Conservation (phyloP, 2,797 vertebrate genomes). For the Leptoclinus maculatus region DNA sequence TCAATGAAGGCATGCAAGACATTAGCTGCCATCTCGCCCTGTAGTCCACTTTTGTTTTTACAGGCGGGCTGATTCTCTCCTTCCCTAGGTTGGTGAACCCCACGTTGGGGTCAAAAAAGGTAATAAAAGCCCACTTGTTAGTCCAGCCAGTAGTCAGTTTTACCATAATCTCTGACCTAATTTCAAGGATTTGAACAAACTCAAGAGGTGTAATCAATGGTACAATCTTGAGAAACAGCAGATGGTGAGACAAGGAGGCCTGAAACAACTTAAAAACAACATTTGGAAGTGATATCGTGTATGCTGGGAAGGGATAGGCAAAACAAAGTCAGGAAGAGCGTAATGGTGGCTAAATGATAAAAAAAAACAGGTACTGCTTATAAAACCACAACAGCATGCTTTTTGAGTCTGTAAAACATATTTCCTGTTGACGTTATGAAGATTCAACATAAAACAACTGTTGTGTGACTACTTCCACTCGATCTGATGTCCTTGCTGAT, state of each 20-base stretch:
- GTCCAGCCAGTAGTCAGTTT: conserved; percentile 46
- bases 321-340: conserved; percentile 12
- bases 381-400: background rate
- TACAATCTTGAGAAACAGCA: conserved; percentile 38
- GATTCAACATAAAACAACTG: background rate
- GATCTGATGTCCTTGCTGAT: conserved; percentile 14
- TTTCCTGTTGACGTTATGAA: background rate
- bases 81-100: conserved; percentile 15
- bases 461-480: conserved; percentile 2
- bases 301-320: background rate
- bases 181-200: conserved; percentile 58
- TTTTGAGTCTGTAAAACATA: background rate
- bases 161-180: conserved; percentile 68
- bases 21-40: conserved; percentile 12
- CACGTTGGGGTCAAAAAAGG: background rate
- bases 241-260: conserved; percentile 35
- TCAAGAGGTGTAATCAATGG: conserved; percentile 42
- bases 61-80: conserved; percentile 46
- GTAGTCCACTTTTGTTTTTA: conserved; percentile 54
- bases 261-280: background rate
- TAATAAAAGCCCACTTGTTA: conserved; percentile 29
- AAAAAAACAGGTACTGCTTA: background rate
- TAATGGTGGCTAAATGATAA: background rate
- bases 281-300: conserved; percentile 9
- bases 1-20: background rate